These are phyloP conservation scores for Aphelinus certus DNA, from an alignment of 1,140 invertebrate genomes.

Conservation along the genomic window DNA sequence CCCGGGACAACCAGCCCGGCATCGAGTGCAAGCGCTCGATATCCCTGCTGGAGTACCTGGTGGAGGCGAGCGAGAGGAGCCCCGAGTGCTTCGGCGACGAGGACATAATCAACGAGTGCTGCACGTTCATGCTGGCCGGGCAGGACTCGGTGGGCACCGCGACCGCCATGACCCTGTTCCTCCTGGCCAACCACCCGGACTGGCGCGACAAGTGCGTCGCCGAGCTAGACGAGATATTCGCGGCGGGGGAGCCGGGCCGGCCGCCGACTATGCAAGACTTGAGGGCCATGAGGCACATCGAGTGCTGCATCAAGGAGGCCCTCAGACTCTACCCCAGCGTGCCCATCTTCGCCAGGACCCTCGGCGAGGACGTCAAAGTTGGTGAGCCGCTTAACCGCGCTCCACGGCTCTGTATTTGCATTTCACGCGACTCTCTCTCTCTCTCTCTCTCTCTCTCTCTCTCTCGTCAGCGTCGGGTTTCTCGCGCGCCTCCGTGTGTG, in stretches of 20 bases:
- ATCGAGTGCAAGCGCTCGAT: slow-evolving; percentile 18
- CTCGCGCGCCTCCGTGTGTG: too few relatives aligned
- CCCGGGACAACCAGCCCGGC: slow-evolving; percentile 21
- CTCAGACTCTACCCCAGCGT: slow-evolving; percentile 76
- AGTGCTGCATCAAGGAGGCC: slow-evolving; percentile 75
- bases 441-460: neutral
- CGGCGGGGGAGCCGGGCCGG: slow-evolving; percentile 46
- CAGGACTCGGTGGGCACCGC: slow-evolving; percentile 79
- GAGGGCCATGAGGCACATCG: slow-evolving; percentile 71
- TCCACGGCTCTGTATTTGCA: too few relatives aligned
- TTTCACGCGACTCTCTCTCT: neutral
- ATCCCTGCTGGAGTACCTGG: slow-evolving; percentile 76
- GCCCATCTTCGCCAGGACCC: slow-evolving; percentile 70
- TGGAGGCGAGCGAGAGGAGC: slow-evolving; percentile 70
- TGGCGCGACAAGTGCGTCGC: slow-evolving; percentile 70
- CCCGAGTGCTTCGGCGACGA: slow-evolving; percentile 70
- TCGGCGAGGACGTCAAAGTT: slow-evolving; percentile 68
- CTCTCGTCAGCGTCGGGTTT: neutral
- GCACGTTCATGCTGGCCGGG: slow-evolving; percentile 81
- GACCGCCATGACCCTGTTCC: slow-evolving; percentile 70
- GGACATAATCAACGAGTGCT: slow-evolving; percentile 77
- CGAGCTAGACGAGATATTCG: slow-evolving; percentile 72
- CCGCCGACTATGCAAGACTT: slow-evolving; percentile 70
- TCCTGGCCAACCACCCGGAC: slow-evolving; percentile 70
- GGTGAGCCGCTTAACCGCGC: slow-evolving; percentile 43